phyloP scores from a whole-genome alignment of 2,888 invertebrate genomes.

The Drymonia ruficornis region DNA sequence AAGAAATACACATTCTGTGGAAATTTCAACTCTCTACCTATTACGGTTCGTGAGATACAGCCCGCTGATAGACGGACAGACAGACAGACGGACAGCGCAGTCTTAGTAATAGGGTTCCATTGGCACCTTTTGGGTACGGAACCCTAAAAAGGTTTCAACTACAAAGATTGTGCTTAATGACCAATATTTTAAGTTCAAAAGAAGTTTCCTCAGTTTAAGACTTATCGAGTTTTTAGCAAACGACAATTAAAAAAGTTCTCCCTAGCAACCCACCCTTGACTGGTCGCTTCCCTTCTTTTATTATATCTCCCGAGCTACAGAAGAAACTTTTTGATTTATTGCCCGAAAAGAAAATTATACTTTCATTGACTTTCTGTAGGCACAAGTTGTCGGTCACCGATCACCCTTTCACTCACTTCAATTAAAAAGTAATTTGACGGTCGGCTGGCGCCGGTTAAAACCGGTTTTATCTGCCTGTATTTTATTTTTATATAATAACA shows the following conservation, averaged over 20 bases:
- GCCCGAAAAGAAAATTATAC: constrained; percentile 28
- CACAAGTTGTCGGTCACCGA: constrained; percentile 10
- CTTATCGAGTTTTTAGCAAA: background rate
- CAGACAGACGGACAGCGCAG: no score
- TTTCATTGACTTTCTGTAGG: constrained; percentile 30
- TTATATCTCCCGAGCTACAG: constrained; percentile 16
- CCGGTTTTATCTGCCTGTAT: background rate
- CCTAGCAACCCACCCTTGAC: constrained; percentile 16
- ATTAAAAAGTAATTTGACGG: constrained; percentile 26
- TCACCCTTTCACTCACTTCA: constrained; percentile 11
- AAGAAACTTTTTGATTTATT: constrained; percentile 36
- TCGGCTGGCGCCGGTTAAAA: constrained; percentile 5
- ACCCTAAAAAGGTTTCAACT: no score
- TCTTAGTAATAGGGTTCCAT: no score
- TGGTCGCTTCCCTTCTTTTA: constrained; percentile 21
- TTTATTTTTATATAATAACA: no score
- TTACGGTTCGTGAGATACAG: no score
- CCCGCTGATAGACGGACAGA: no score
- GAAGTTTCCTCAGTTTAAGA: background rate
- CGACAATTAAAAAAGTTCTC: constrained; percentile 1
- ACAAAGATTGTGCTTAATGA: no score
- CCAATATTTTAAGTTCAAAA: no score
- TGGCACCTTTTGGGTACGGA: no score
- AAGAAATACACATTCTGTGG: no score
- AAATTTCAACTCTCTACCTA: no score